Evolutionary conservation across 2,888 invertebrate species (phyloP).

Genomic region (Cistogaster globosa): DNA sequence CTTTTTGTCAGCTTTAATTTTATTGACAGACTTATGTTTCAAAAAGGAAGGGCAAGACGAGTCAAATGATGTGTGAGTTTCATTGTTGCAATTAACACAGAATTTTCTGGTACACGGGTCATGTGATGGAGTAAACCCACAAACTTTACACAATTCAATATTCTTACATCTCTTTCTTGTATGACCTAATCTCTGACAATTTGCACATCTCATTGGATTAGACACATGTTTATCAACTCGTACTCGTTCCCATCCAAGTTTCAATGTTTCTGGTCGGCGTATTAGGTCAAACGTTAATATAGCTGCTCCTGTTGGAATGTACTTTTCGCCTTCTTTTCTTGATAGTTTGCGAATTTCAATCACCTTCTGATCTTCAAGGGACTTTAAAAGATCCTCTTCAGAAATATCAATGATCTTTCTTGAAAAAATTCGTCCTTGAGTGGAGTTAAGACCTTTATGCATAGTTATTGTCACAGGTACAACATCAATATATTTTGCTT

Average conservation of each 20-base stretch:
- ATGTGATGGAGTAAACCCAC: conserved; percentile 8
- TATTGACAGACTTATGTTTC: conserved; percentile 30
- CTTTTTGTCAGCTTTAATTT: conserved; percentile 3
- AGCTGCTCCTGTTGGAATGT: conserved; percentile 11
- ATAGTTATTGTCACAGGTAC: neutral
- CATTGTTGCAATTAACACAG: conserved; percentile 38
- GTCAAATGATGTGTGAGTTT: conserved; percentile 33
- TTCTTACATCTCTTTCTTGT: conserved; percentile 28
- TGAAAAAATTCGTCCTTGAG: conserved; percentile 14
- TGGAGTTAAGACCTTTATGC: neutral
- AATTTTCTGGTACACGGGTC: conserved; percentile 16
- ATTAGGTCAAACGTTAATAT: conserved; percentile 2
- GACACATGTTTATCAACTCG: conserved; percentile 13
- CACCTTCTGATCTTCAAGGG: neutral
- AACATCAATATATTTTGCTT: conserved; percentile 14
- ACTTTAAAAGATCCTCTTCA: conserved; percentile 1
- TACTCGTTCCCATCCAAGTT: conserved; percentile 29
- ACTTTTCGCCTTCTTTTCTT: too few relatives aligned
- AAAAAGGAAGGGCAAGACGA: neutral
- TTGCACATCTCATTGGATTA: conserved; percentile 21
- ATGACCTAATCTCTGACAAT: conserved; percentile 33
- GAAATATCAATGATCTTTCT: conserved; percentile 11
- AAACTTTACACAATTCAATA: conserved; percentile 15
- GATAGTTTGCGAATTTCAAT: neutral
- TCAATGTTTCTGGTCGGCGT: neutral